These are phyloP conservation scores for Reticulitermes speratus DNA, from an alignment of 1,140 invertebrate species.

Conservation along the genomic window DNA sequence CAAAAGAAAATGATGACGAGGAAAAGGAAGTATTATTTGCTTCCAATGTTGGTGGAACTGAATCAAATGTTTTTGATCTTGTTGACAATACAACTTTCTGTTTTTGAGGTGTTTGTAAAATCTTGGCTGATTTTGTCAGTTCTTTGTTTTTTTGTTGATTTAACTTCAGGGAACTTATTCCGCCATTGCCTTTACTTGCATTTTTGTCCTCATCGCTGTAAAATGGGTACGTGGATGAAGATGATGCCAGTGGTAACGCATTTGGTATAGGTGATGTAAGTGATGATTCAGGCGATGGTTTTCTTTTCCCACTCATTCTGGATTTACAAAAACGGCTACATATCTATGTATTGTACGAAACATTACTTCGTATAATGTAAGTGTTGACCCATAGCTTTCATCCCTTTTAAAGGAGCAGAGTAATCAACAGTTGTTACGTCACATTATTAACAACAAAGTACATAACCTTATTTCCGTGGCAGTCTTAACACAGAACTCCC, in stretches of 20 bases:
- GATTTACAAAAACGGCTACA: not conserved
- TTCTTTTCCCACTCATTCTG: not conserved
- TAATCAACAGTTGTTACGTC: no score
- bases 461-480: no score
- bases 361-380: not conserved
- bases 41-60: not conserved
- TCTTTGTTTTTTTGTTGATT: not conserved
- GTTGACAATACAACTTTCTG: not conserved
- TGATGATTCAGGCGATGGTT: not conserved
- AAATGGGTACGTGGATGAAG: not conserved
- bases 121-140: not conserved
- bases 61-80: not conserved
- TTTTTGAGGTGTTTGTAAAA: not conserved
- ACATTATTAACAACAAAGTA: no score
- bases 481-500: no score
- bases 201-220: not conserved
- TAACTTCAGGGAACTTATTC: not conserved
- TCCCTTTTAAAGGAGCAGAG: not conserved
- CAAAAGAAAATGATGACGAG: not conserved
- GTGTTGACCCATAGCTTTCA: not conserved
- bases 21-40: not conserved
- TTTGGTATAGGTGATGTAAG: not conserved
- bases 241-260: not conserved
- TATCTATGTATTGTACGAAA: not conserved
- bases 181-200: not conserved